Evolutionary conservation across 1,140 invertebrate species (phyloP).

Genomic region (Aporrectodea caliginosa): DNA sequence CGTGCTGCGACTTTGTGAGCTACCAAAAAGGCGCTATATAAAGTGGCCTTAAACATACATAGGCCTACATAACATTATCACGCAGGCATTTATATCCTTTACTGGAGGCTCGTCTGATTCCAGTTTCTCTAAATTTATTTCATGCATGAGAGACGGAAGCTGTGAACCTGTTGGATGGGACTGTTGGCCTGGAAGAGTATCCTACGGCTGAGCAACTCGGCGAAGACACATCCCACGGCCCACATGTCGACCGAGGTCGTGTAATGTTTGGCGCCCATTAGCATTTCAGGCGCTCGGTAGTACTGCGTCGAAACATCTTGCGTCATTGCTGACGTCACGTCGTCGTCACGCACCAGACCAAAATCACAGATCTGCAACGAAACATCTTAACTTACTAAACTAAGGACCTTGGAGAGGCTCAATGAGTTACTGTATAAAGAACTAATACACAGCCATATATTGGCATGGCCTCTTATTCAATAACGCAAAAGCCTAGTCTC

Average conservation of each 20-base stretch:
- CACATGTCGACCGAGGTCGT: slow-evolving; percentile 29
- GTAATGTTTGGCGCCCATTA: slow-evolving; percentile 31
- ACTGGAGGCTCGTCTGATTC: not conserved
- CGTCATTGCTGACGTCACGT: slow-evolving; percentile 87
- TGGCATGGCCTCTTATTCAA: too few species aligned
- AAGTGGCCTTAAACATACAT: too few species aligned
- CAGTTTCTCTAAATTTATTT: not conserved
- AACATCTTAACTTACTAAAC: too few species aligned
- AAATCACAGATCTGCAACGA: slow-evolving; percentile 96
- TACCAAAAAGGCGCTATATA: not conserved
- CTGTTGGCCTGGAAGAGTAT: slow-evolving; percentile 96
- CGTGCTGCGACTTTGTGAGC: not conserved
- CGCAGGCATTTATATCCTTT: not conserved
- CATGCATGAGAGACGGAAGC: not conserved
- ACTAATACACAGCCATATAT: too few species aligned
- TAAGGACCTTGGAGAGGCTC: too few species aligned
- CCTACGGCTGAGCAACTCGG: slow-evolving; percentile 67
- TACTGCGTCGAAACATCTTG: slow-evolving; percentile 90
- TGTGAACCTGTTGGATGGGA: slow-evolving; percentile 80
- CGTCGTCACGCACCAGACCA: slow-evolving; percentile 86
- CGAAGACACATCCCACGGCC: slow-evolving; percentile 34
- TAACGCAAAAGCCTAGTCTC: too few species aligned
- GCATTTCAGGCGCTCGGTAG: slow-evolving; percentile 39
- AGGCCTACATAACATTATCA: not conserved
- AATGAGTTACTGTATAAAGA: too few species aligned